Base-by-base conservation (phyloP, 2,888 invertebrate genomes). In the Pedicia rivosa region DNA sequence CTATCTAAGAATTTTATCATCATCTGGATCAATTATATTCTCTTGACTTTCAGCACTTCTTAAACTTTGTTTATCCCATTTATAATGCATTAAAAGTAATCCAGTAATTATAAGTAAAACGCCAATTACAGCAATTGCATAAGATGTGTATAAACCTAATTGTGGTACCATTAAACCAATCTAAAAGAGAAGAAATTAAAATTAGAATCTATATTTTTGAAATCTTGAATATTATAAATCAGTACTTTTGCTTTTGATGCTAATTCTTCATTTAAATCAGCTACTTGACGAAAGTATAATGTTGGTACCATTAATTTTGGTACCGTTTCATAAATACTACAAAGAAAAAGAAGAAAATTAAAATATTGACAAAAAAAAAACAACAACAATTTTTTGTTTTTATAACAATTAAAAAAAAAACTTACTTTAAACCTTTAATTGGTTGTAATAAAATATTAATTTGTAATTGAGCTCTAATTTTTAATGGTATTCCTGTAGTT, bases 261-360 rank as follows among this genome's bases (percentile, higher is more conserved):
- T 46, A 76, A 67, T 17, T 71, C 62, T 4, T 67, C 57, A 27
- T 72, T 70, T 7, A 75, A 55, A 32, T 57, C 51, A 31, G 76
- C 72, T 44, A 68, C 66, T 56, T 84, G 80, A 2, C 67, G 65
- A 59, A 86, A 84, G 79, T 81, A 82, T 51, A 84, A 63, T 64
- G 77, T 71, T 3, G 84, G 84, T 54, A 81, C 66, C 52, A 69
- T 67, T 38, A 70, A 60, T 12, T 62, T 63, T 2, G 56, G 62
- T 9, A 74, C 54, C 36, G 66, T 57, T 34, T 64, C 54, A 44
- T 72, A 68, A 35, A 72, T 55, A n/a, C 76, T 77, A 49, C 15
- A 64, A 60, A 41, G 46, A 39, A 29, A 42, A 40, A n/a, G n/a
- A n/a, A n/a, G n/a, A n/a, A 36, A 12, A 14, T 12, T 29, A 12